Evolutionary conservation across 2,113 vertebrate species (phyloP).

Genomic region (Rhipidura dahli): DNA sequence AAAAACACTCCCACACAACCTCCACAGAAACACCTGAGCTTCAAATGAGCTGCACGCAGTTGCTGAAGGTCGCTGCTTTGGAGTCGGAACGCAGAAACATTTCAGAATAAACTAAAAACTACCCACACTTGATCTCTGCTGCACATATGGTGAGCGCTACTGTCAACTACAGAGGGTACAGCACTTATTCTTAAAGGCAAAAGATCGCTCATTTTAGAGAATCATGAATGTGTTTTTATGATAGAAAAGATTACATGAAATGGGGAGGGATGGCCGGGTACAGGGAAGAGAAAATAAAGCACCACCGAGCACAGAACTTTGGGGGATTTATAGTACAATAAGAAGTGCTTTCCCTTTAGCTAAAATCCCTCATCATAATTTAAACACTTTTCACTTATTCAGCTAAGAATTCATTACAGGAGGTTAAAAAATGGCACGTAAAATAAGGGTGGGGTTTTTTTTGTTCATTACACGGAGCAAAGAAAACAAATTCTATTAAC

Average conservation of each 20-base stretch:
- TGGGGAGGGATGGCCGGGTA: neutral
- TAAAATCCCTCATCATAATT: neutral
- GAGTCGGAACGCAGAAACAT: neutral
- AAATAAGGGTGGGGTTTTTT: neutral
- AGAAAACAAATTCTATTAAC: slow-evolving; percentile 69
- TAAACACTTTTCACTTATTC: slow-evolving; percentile 30
- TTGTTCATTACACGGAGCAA: slow-evolving; percentile 36
- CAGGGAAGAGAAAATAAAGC: slow-evolving; percentile 28
- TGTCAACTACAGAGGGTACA: slow-evolving; percentile 16
- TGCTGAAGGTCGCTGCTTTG: neutral
- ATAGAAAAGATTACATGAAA: neutral
- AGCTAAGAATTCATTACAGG: slow-evolving; percentile 13
- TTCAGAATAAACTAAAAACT: slow-evolving; percentile 53
- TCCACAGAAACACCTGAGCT: slow-evolving; percentile 47
- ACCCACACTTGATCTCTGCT: neutral
- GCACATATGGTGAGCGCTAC: slow-evolving; percentile 21
- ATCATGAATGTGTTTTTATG: neutral
- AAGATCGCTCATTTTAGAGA: neutral
- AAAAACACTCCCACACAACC: slow-evolving; percentile 4
- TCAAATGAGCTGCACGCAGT: neutral
- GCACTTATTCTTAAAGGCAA: neutral
- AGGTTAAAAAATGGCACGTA: slow-evolving; percentile 46
- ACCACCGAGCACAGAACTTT: slow-evolving; percentile 17
- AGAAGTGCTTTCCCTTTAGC: slow-evolving; percentile 23
- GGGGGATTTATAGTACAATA: slow-evolving; percentile 26